Conservation (phyloP, 2,113 vertebrate genomes). For the Charina bottae region DNA sequence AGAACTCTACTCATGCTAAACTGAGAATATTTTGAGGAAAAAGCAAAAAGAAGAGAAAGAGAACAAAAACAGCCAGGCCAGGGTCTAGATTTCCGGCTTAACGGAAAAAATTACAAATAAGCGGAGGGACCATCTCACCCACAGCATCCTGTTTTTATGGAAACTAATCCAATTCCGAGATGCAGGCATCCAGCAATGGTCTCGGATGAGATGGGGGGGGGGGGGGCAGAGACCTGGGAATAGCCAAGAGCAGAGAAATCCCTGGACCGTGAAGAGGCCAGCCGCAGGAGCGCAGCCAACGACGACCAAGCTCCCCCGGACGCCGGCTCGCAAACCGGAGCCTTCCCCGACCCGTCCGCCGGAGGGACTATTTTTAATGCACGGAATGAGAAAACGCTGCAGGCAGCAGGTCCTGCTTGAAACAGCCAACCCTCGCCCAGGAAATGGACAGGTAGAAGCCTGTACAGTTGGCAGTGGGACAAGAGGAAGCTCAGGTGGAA, state of each 20-base stretch:
- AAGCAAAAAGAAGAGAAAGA: not conserved
- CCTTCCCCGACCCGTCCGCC: not conserved
- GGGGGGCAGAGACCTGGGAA: not conserved
- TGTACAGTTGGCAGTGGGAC: too few relatives aligned
- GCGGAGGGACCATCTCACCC: constrained; percentile 21
- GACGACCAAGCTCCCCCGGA: not conserved
- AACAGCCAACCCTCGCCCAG: too few relatives aligned
- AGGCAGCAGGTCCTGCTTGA: too few relatives aligned
- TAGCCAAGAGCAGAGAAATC: not conserved
- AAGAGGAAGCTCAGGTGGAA: too few relatives aligned
- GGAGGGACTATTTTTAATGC: not conserved
- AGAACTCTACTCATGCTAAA: not conserved
- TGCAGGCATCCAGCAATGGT: constrained; percentile 11
- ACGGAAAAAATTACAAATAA: constrained; percentile 42
- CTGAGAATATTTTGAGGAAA: too few relatives aligned
- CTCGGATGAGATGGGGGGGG: not conserved
- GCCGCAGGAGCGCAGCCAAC: not conserved
- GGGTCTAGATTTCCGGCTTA: constrained; percentile 29
- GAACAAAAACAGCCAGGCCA: not conserved
- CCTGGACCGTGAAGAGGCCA: not conserved
- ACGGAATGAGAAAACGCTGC: not conserved
- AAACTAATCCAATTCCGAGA: constrained; percentile 58
- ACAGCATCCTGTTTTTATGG: constrained; percentile 76
- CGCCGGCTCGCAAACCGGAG: not conserved
- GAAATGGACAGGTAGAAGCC: too few relatives aligned